Evolutionary conservation across 2,797 vertebrate genomes (phyloP), one percentile per base, ranked within the genome.

Genomic region (Pelochelys cantorii): DNA sequence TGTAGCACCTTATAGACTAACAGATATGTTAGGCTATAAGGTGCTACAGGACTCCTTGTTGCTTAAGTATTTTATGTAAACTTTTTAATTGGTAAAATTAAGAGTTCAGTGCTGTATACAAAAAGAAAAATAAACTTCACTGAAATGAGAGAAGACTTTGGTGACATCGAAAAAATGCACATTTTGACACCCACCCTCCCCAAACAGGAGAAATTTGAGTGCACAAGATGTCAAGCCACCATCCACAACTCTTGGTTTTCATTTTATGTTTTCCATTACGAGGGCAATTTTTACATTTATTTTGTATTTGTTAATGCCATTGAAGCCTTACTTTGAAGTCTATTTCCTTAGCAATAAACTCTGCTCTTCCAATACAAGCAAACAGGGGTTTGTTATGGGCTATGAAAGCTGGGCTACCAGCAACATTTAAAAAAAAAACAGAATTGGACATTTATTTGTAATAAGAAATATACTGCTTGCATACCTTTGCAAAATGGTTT

Each of bases 21-120:
- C 42, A 48, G 42, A 48, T 48, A 7, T 48, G 42, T 48, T 48
- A 48, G 7, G 7, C 7, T 48, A 48, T 48, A 48, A 48, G 42
- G 42, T 48, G 42, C 42, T 48, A 48, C 42, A 48, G 42, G 42
- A 48, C 42, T 48, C 42, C 42, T 48, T 48, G 42, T 48, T 8
- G 42, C 42, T 48, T 48, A 48, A 9, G 42, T 48, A 48, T 83
- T n/a, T 5, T 54, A 83, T 91, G 86, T 80, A 86, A 62, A 89
- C 11, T 37, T 83, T 90, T 84, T 81, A 79, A 84, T 87, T 79
- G 89, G 59, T 78, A 90, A 89, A 93, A 92, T 83, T n/a, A 85
- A 85, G 11, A 31, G 11, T 89, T 92, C 34, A 29, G 8, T 12
- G 34, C 5, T 81, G 27, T 52, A 91, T 23, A 65, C 29, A 77